Conservation (phyloP, 2,888 invertebrate species). For the Myopa tessellatipennis region DNA sequence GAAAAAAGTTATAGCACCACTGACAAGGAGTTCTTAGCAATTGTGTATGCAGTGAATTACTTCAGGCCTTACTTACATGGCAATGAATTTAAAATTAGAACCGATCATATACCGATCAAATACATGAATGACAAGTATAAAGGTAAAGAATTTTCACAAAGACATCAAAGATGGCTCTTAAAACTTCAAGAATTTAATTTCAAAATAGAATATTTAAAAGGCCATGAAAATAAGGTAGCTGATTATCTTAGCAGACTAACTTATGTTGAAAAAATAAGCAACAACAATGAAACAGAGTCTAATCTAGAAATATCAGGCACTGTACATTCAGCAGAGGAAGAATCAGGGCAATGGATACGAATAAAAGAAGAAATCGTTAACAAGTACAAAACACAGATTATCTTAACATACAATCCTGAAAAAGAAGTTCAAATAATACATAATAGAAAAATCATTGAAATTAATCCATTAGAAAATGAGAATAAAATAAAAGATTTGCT, state of each 20-base stretch:
- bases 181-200: conserved; percentile 21
- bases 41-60: conserved; percentile 18
- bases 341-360: not conserved
- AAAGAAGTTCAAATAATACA: conserved; percentile 36
- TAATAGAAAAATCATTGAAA: conserved; percentile 39
- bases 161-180: conserved; percentile 12
- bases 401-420: conserved; percentile 41
- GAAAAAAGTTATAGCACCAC: conserved; percentile 14
- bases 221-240: conserved; percentile 17
- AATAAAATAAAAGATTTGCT: conserved; percentile 36
- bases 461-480: conserved; percentile 32
- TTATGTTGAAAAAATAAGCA: not conserved
- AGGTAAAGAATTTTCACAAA: conserved; percentile 3
- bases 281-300: not conserved
- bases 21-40: conserved; percentile 17
- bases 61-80: conserved; percentile 19
- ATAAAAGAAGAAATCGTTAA: conserved; percentile 29
- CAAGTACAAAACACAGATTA: conserved; percentile 44
- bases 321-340: conserved; percentile 11
- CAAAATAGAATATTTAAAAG: conserved; percentile 23
- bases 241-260: not conserved
- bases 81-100: conserved; percentile 17
- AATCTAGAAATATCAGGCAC: conserved; percentile 42
- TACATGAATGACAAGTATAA: not conserved
- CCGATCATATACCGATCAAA: conserved; percentile 22